Percentiles rank a stretch among this genome's conserved stretches.
Evolutionary conservation across 2,888 invertebrate genomes (phyloP).

Genomic region (Scaptodrosophila latifasciaeformis): DNA sequence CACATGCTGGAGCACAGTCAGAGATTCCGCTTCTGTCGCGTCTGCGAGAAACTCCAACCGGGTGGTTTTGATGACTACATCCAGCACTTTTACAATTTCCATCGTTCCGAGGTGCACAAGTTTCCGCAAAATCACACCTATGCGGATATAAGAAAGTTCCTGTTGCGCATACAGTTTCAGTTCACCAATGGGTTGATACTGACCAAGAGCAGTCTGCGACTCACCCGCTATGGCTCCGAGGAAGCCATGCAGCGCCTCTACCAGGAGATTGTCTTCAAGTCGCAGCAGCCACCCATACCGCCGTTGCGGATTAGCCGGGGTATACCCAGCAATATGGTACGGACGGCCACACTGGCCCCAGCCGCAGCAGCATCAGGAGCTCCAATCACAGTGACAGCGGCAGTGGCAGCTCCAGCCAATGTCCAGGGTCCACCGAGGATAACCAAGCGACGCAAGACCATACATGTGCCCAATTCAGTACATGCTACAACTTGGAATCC

Average conservation of each 20-base stretch:
- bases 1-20: constrained; percentile 74
- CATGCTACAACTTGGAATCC: too few relatives aligned
- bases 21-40: constrained; percentile 51
- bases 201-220: constrained; percentile 54
- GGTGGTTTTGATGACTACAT: constrained; percentile 60
- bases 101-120: constrained; percentile 39
- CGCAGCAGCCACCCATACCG: constrained; percentile 62
- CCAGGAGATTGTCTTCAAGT: constrained; percentile 51
- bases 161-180: constrained; percentile 55
- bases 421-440: too few relatives aligned
- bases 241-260: constrained; percentile 42
- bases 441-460: too few relatives aligned
- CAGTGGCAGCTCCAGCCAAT: too few relatives aligned
- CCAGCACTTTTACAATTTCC: constrained; percentile 61
- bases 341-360: too few relatives aligned
- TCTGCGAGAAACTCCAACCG: constrained; percentile 35
- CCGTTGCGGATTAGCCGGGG: constrained; percentile 48
- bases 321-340: too few relatives aligned
- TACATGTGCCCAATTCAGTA: too few relatives aligned
- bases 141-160: constrained; percentile 41
- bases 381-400: too few relatives aligned
- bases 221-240: constrained; percentile 46
- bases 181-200: constrained; percentile 69
- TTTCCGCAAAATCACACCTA: constrained; percentile 48
- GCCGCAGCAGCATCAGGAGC: too few relatives aligned